A percentile compares a stretch with the other conserved stretches of the same genome.
Conservation (phyloP, 2,888 invertebrate genomes). For the Oxytorus armatus region DNA sequence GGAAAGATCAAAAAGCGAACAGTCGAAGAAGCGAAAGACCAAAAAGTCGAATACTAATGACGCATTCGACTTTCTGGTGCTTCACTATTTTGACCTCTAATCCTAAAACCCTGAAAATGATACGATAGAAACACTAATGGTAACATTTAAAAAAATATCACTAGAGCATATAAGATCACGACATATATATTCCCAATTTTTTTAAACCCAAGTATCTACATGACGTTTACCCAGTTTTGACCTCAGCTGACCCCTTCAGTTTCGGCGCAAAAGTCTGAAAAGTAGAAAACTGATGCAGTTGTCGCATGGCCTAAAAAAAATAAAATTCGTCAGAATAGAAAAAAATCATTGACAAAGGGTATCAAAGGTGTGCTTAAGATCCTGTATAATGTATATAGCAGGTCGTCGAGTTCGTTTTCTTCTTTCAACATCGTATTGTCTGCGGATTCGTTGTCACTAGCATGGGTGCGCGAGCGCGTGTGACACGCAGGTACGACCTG, state of each 20-base stretch:
- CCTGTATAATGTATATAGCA: conserved; percentile 1
- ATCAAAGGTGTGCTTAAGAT: conserved; percentile 1
- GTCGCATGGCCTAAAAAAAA: neutral
- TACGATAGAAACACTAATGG: too few species aligned
- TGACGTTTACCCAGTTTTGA: neutral
- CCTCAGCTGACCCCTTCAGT: neutral
- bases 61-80: too few species aligned
- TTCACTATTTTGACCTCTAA: too few species aligned
- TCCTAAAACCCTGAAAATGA: too few species aligned
- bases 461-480: conserved; percentile 42
- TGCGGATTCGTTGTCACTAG: conserved; percentile 53
- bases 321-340: neutral
- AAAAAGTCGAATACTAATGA: too few species aligned
- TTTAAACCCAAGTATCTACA: neutral
- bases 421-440: conserved; percentile 45
- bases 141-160: too few species aligned
- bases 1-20: too few species aligned
- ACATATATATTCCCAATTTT: too few species aligned
- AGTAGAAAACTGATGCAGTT: neutral
- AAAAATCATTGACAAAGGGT: conserved; percentile 28
- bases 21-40: too few species aligned
- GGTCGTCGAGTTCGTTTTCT: conserved; percentile 8
- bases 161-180: too few species aligned
- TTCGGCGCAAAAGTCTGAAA: neutral
- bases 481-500: conserved; percentile 60